Evolutionary conservation across 2,797 vertebrate genomes (phyloP).

Genomic region (Kryptopterus vitreolus): DNA sequence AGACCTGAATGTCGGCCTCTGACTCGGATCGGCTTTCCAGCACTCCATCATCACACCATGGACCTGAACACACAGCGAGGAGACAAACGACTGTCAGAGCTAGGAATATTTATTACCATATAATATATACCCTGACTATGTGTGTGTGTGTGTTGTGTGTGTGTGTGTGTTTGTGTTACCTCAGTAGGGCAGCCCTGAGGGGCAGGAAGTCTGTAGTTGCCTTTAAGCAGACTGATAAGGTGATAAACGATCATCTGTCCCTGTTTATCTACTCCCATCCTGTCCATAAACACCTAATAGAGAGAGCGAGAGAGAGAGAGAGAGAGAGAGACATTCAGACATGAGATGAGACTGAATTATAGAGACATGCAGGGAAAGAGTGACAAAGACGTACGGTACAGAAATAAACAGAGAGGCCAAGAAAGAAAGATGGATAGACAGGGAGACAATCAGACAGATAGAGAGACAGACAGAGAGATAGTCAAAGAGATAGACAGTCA

Average conservation of each 20-base stretch:
- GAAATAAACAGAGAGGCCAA: neutral
- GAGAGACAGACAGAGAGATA: neutral
- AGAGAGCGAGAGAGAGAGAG: neutral
- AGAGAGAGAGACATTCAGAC: constrained; percentile 18
- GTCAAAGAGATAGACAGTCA: neutral
- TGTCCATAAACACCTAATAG: constrained; percentile 91
- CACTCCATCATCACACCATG: constrained; percentile 87
- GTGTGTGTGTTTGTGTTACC: constrained; percentile 68
- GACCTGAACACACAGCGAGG: constrained; percentile 71
- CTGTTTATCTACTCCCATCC: constrained; percentile 96
- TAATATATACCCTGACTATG: neutral
- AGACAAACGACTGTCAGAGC: neutral
- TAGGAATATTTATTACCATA: neutral
- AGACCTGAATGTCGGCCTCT: constrained; percentile 83
- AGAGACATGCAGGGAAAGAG: neutral
- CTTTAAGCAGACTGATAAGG: constrained; percentile 88
- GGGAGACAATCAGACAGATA: neutral
- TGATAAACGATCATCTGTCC: constrained; percentile 99
- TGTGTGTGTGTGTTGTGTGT: neutral
- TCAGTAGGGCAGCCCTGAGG: constrained; percentile 86
- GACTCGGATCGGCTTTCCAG: constrained; percentile 80
- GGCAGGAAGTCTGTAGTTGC: constrained; percentile 82
- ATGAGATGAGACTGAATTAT: neutral
- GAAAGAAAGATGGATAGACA: neutral
- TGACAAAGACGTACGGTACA: neutral